Percentiles rank a stretch among this genome's conserved stretches.
These are phyloP conservation scores for Phalacrocorax aristotelis DNA, from an alignment of 2,113 vertebrate species.

Conservation along the genomic window DNA sequence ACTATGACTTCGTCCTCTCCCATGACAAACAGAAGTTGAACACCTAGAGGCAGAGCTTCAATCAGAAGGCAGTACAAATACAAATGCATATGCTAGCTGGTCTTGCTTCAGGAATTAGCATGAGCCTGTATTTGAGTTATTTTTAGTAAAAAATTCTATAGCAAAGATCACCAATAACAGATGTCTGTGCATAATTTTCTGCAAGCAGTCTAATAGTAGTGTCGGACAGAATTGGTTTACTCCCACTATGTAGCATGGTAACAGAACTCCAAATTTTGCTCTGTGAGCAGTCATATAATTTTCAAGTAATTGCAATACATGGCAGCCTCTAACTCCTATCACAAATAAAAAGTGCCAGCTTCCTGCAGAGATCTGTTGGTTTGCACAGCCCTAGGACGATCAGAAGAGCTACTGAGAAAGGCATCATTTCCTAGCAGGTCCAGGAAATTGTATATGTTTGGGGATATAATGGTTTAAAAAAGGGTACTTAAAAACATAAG, in stretches of 20 bases:
- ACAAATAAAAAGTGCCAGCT: background rate
- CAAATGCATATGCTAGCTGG: background rate
- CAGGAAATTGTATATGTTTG: background rate
- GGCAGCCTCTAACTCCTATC: background rate
- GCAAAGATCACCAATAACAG: background rate
- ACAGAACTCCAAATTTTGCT: background rate
- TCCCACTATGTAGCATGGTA: background rate
- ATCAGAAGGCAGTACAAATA: background rate
- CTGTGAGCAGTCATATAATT: background rate
- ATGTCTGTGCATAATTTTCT: background rate
- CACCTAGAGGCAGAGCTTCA: background rate
- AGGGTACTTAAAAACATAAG: background rate
- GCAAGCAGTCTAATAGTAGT: background rate
- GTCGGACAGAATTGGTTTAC: background rate
- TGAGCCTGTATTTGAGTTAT: background rate
- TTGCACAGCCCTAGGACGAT: background rate
- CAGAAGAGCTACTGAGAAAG: background rate
- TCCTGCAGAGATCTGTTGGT: background rate
- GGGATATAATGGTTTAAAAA: background rate
- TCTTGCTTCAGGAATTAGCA: background rate
- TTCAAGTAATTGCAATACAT: background rate
- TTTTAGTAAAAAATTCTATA: background rate
- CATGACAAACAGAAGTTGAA: background rate
- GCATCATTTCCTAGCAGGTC: background rate
- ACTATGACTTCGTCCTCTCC: background rate